These are phyloP conservation scores for Novumbra hubbsi DNA, from an alignment of 2,797 vertebrate genomes.

Conservation along the genomic window DNA sequence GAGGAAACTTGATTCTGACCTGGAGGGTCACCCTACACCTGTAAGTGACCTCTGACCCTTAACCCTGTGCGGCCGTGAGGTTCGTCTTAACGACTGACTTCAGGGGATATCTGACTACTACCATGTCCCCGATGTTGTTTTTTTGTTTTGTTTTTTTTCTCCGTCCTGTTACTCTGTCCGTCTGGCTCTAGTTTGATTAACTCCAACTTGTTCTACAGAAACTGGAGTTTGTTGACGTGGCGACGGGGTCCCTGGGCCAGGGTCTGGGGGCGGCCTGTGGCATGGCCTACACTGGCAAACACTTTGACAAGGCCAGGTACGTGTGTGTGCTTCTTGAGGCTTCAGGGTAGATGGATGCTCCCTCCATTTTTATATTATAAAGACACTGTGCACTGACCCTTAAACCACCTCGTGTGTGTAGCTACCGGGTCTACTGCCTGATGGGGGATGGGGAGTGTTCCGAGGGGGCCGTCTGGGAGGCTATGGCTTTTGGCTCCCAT, in stretches of 20 bases:
- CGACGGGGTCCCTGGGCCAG: conserved; percentile 86
- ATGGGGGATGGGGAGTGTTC: conserved; percentile 83
- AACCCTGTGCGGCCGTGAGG: too few species aligned
- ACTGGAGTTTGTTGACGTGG: conserved; percentile 83
- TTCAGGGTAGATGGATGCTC: too few species aligned
- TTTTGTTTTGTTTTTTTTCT: too few species aligned
- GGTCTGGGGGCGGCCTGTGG: conserved; percentile 85
- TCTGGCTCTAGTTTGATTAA: background rate
- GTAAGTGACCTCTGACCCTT: conserved; percentile 53
- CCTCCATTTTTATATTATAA: too few species aligned
- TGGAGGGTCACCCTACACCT: conserved; percentile 82
- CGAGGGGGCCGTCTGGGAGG: conserved; percentile 88
- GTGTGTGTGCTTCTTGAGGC: background rate
- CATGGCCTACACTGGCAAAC: conserved; percentile 89
- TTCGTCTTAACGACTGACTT: too few species aligned
- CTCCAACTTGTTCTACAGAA: conserved; percentile 66
- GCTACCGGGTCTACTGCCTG: conserved; percentile 88
- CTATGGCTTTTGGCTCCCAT: conserved; percentile 84
- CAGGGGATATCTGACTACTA: too few species aligned
- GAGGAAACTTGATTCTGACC: conserved; percentile 76
- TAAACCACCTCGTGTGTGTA: too few species aligned
- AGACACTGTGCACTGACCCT: too few species aligned
- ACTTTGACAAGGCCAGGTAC: conserved; percentile 88
- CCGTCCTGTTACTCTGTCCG: too few species aligned
- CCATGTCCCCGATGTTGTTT: background rate